phyloP scores from a whole-genome alignment of 2,888 invertebrate species.

The Drosophila suboccidentalis region DNA sequence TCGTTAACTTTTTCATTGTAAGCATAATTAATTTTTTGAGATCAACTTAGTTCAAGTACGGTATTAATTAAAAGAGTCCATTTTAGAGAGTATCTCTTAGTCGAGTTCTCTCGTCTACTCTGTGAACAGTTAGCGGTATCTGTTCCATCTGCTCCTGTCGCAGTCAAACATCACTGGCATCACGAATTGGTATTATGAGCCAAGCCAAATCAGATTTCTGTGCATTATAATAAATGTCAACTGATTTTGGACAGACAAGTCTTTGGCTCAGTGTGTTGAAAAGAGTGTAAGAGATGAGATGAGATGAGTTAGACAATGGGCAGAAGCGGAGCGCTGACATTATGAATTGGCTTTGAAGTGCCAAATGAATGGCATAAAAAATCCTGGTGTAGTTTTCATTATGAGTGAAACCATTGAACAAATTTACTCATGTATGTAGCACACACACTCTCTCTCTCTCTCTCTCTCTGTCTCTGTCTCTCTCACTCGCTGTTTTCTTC shows the following conservation, averaged over 20 bases:
- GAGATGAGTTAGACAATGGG: slow-evolving; percentile 6
- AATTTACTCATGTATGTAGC: slow-evolving; percentile 54
- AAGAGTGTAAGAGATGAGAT: slow-evolving; percentile 35
- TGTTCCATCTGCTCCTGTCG: slow-evolving; percentile 54
- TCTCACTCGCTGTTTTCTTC: neutral
- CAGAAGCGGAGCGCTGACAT: slow-evolving; percentile 26
- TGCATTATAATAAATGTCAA: slow-evolving; percentile 58
- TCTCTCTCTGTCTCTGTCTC: slow-evolving; percentile 3
- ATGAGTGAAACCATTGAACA: slow-evolving; percentile 77
- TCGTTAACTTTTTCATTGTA: too few relatives aligned
- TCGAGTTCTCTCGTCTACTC: neutral
- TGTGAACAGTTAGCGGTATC: neutral
- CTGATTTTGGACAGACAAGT: slow-evolving; percentile 20
- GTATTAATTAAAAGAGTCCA: neutral
- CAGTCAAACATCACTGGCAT: slow-evolving; percentile 30
- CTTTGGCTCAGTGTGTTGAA: slow-evolving; percentile 7
- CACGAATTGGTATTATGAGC: slow-evolving; percentile 67
- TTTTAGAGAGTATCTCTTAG: neutral
- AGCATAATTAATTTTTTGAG: neutral
- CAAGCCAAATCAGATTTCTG: slow-evolving; percentile 43
- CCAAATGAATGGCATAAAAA: slow-evolving; percentile 75
- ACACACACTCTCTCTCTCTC: slow-evolving; percentile 11
- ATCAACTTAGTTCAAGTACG: neutral
- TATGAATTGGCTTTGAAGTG: slow-evolving; percentile 78
- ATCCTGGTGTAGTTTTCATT: slow-evolving; percentile 66